phyloP scores from a whole-genome alignment of 2,888 invertebrate genomes.

The Archaeoteleia sp. region DNA sequence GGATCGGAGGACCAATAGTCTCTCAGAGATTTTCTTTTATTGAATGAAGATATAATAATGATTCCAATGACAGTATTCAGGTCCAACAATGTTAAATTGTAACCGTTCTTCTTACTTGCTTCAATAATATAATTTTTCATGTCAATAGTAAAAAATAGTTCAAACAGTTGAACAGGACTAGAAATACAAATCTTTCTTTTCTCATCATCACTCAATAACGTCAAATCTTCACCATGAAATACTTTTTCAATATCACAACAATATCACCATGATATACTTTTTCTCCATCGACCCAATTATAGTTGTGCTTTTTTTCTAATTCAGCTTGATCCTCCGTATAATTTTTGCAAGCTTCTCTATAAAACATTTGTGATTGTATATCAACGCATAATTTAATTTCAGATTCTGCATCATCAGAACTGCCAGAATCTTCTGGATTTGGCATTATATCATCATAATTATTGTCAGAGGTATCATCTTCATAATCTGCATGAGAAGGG shows the following conservation, averaged over 20 bases:
- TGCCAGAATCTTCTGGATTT: conserved; percentile 41
- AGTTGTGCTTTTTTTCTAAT: conserved; percentile 27
- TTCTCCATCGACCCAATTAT: conserved; percentile 41
- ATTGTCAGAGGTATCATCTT: conserved; percentile 26
- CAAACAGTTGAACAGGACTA: conserved; percentile 41
- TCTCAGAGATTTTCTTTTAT: conserved; percentile 35
- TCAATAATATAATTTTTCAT: conserved; percentile 53
- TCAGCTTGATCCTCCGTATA: conserved; percentile 38
- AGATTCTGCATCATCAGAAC: conserved; percentile 37
- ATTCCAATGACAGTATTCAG: conserved; percentile 40
- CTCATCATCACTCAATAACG: conserved; percentile 19
- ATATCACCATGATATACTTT: conserved; percentile 22
- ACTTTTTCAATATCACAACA: too few relatives aligned
- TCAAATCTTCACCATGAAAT: conserved; percentile 30
- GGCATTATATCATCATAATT: conserved; percentile 23
- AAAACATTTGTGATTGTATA: conserved; percentile 8
- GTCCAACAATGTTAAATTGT: conserved; percentile 25
- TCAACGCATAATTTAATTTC: conserved; percentile 20
- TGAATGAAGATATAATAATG: conserved; percentile 30
- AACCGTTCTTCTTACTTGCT: conserved; percentile 44
- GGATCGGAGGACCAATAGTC: conserved; percentile 44
- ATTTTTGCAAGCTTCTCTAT: conserved; percentile 19
- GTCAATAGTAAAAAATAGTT: conserved; percentile 45
- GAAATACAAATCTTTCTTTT: conserved; percentile 22
- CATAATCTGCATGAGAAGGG: conserved; percentile 19